phyloP scores from a whole-genome alignment of 2,113 vertebrate genomes.

The Cathartes aura region DNA sequence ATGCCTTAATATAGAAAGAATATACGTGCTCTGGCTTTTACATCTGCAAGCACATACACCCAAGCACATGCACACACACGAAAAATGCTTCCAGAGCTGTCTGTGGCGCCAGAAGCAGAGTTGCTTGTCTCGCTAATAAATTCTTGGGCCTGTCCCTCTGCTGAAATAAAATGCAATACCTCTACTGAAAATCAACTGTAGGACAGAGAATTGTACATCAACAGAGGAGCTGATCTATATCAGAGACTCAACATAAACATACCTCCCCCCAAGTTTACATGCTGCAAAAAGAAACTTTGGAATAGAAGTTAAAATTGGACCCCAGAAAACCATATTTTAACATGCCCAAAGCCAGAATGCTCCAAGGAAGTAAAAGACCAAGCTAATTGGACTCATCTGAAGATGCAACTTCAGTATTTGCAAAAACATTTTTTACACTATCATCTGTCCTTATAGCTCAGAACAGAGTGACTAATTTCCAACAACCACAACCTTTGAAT shows the following conservation, averaged over 20 bases:
- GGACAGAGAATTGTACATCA: neutral
- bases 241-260: neutral
- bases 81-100: constrained; percentile 15
- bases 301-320: neutral
- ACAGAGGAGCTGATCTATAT: neutral
- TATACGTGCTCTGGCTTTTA: neutral
- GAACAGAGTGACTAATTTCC: neutral
- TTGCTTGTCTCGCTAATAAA: neutral
- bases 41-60: neutral
- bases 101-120: neutral
- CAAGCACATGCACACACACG: neutral
- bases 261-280: neutral
- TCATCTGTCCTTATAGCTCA: neutral
- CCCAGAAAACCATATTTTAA: neutral
- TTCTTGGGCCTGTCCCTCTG: neutral
- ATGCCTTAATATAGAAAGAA: neutral
- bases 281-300: neutral
- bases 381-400: rapidly evolving
- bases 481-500: neutral
- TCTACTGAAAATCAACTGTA: neutral
- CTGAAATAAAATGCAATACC: constrained; percentile 1
- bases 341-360: neutral
- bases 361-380: neutral
- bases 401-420: neutral
- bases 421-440: neutral